Evolutionary conservation across 2,888 invertebrate species (phyloP), one percentile per base, ranked within the genome.

Genomic region (Cheilosia urbana): DNA sequence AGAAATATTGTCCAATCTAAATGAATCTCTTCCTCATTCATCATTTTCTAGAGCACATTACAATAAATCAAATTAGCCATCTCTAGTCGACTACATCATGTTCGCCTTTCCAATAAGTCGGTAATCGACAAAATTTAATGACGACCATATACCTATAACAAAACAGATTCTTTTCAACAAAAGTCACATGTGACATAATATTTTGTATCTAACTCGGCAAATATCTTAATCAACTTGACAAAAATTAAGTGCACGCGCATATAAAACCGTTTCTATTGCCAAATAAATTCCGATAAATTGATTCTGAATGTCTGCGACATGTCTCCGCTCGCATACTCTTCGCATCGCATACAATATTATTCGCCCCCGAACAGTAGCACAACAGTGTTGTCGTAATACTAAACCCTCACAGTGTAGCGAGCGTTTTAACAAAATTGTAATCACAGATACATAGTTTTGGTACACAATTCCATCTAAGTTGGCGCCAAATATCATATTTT

Each of bases 401-500:
- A 11, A 2, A 5, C 24, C 21, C 15, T 71, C 51, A 42, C 72
- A 34, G 55, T 19, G 55, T 51, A 66, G 53, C 71, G 66, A 66
- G 53, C 71, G 66, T 81, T 81, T 85, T 81, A 63, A 77, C 72
- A 69, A 85, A 85, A 85, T 81, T 77, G 85, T 77, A 85, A 81
- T 85, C 85, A 77, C 71, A 77, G 68, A 80, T 85, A 85, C 71
- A 80, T 60, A 80, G 66, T 81, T 24, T 80, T 71, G 75, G 19
- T 85, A 80, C 66, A 85, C 66, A 85, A 60, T 76, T 63, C 76
- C 89, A 89, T 89, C 89, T 89, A 75, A 88, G 87, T 89, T 91
- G 91, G 91, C 92, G 91, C 89, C 90, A 89, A 91, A 90, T 89
- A 90, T 90, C 89, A 90, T 90, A 89, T 91, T 90, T 85, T 85